Base-by-base conservation (phyloP, 2,113 vertebrate species). In the Pimephales promelas region DNA sequence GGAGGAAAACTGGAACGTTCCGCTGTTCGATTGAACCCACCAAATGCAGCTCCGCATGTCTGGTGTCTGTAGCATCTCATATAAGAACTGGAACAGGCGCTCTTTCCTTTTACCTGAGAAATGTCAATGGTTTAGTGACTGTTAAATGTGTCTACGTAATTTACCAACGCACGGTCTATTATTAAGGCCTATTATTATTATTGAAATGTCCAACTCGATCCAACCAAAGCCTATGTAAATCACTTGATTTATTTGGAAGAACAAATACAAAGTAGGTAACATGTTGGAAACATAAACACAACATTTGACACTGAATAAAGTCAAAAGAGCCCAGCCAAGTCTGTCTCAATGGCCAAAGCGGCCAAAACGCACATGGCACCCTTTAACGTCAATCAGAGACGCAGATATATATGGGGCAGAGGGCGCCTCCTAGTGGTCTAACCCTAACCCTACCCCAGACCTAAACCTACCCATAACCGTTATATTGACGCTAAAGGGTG, bases 1-100 rank as follows among this genome's bases (percentile, higher is more conserved):
- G 14, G 95, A 95, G 43, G 94, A 94, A 88, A 95, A 95, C 91
- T 95, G 95, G 88, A 95, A 95, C 0, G 91, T 95, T 1, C 95
- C 95, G 0, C 87, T 89, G 3, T 90, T 90, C 0, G 93, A 94
- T 82, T 95, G 94, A 20, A 95, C 93, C 95, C 95, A 95, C 94
- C 94, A 95, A 86, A 95, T 95, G 85, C 95, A 95, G 88, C 92
- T 94, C 14, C 90, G 91, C 95, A 95, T 95, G 2, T 93, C 91
- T 8, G 95, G 93, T 0, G 92, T 94, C 87, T 95, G 93, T 24
- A 95, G 93, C 93, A 95, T 95, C 89, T 95, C 95, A 2, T 94
- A 95, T n/a, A 95, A 90, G 87, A 95, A 95, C 90, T 95, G 94
- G 89, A 95, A 95, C 72, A 95, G 87, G 0, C 95, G 92, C 86